Conservation (phyloP, 2,797 vertebrate species). For the Pelodytes ibericus region DNA sequence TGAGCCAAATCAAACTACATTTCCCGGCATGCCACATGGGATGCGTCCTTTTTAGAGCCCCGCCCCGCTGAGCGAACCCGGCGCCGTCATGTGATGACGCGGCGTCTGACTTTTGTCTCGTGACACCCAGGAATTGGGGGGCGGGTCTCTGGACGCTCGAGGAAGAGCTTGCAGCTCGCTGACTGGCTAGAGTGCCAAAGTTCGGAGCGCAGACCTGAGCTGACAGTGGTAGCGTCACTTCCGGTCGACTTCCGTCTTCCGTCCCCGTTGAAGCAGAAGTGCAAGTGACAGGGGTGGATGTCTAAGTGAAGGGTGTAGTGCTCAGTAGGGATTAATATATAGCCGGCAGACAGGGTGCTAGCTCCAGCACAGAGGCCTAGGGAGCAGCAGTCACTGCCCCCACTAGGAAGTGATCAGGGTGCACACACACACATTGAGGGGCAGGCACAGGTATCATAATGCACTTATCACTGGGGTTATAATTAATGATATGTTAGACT, state of each 20-base stretch:
- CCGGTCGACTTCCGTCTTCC: constrained; percentile 10
- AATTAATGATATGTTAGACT: too few relatives aligned
- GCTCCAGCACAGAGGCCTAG: too few relatives aligned
- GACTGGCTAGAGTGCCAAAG: too few relatives aligned
- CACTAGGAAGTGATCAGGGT: too few relatives aligned
- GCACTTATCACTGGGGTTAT: too few relatives aligned
- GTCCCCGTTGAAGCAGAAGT: not conserved
- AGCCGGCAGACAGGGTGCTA: too few relatives aligned
- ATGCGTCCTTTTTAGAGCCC: not conserved
- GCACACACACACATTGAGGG: too few relatives aligned
- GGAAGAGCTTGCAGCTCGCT: not conserved
- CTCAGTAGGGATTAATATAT: too few relatives aligned
- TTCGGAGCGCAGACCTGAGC: not conserved
- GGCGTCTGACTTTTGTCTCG: constrained; percentile 23
- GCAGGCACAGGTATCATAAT: too few relatives aligned
- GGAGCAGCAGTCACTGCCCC: too few relatives aligned
- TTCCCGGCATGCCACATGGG: not conserved
- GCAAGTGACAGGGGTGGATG: constrained; percentile 25
- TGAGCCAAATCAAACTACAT: not conserved
- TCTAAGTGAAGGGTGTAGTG: not conserved
- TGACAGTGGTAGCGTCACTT: constrained; percentile 20
- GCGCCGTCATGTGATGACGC: too few relatives aligned
- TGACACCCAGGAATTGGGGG: not conserved
- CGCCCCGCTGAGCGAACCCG: too few relatives aligned
- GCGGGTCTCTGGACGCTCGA: constrained; percentile 1